Base-by-base conservation (phyloP, 2,113 vertebrate species). In the Argyrosomus japonicus region DNA sequence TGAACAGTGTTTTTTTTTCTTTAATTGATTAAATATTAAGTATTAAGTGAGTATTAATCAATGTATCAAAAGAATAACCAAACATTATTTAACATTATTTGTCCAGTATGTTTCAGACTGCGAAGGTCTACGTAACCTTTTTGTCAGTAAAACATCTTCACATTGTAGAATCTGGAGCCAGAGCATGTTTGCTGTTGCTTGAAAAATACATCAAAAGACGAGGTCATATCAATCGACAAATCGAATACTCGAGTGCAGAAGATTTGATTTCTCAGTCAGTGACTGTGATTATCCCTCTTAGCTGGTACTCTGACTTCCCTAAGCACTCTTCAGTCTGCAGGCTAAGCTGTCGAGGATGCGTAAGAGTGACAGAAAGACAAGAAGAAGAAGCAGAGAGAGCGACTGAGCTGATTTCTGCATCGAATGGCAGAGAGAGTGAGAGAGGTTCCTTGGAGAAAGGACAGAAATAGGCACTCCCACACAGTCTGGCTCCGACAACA, bases 391-490 rank as follows among this genome's bases (percentile, higher is more conserved):
- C 71, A 75, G 43, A 68, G 88, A 79, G 53, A 53, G 43, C 25
- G 27, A 79, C 64, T 19, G 67, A 83, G 79, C 36, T 48, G 68
- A 86, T 64, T 72, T 36, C 23, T 79, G 68, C 71, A 77, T 32
- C 0, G 43, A 81, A 56, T 5, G 40, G 4, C 1, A 48, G 36
- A 73, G 68, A 45, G 27, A 62, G 47, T 45, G 43, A 60, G 50
- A 58, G 21, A 56, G 13, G 68, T 51, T 89, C 75, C 85, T 85
- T 40, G 15, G 78, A 91, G 88, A 85, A 85, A 60, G 74, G 89
- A 90, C 93, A 91, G 89, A 93, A 93, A 95, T 93, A 95, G 91
- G 60, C 77, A 23, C 93, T 90, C 94, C 93, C 79, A 93, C 94
- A 89, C 92, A 93, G 93, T 94, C 94, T 95, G 94, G 90, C 92